Base-by-base conservation (phyloP, 2,797 vertebrate genomes). In the Chaetodon trifasciatus region DNA sequence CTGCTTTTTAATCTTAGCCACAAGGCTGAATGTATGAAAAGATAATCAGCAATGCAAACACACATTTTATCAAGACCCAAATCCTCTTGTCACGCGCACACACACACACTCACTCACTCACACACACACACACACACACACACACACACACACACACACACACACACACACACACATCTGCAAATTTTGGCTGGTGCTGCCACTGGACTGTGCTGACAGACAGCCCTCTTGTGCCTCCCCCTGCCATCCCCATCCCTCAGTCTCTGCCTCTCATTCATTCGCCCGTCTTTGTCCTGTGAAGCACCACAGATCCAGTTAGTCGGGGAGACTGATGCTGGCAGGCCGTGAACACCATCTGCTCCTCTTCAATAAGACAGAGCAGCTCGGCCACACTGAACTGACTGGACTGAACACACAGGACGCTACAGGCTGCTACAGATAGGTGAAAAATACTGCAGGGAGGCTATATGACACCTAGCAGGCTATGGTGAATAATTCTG, bases 261-360 rank as follows among this genome's bases (percentile, higher is more conserved):
- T 46, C 63, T 66, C 71, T 17, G 65, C 57, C 77, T 76, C 63
- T 74, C 55, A 71, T 76, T 81, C 53, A 74, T 80, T 78, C 12
- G 28, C 35, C 56, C 39, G 44, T 76, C 82, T 91, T 88, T 91
- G 89, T 92, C 87, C 78, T 24, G 74, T 49, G 57, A 79, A 83
- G 81, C 84, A 72, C 74, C 82, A 80, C 66, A 74, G 85, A 86
- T 79, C 79, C 74, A 69, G 76, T 74, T 35, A 68, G 79, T 23
- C 49, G 73, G 71, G 70, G 71, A 84, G 84, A 79, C 82, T 50
- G 80, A 83, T 82, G 86, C 78, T 87, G 84, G 76, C 83, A 87
- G 82, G 60, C 62, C 28, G 44, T 65, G 72, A 60, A 73, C 82
- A 44, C 93, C 92, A 92, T 93, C 92, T 94, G 93, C 81, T 92